Percentiles rank a stretch among this genome's conserved stretches.
phyloP scores from a whole-genome alignment of 2,888 invertebrate species.

The Lithophane socia region DNA sequence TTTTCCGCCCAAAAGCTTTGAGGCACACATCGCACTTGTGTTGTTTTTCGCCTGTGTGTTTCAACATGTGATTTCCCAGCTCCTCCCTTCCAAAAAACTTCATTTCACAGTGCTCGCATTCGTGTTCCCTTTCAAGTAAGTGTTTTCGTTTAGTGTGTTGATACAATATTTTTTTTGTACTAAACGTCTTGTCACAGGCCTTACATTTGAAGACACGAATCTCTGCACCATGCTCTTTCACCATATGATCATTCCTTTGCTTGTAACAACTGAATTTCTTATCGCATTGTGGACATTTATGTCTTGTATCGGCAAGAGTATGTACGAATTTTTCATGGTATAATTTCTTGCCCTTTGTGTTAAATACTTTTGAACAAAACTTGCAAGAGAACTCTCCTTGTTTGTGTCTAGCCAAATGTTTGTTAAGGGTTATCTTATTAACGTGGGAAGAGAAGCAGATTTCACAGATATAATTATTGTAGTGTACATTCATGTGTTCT shows the following conservation, averaged over 20 bases:
- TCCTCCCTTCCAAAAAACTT: conserved; percentile 50
- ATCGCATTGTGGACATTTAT: conserved; percentile 57
- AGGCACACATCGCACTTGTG: conserved; percentile 53
- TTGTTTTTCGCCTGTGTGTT: conserved; percentile 57
- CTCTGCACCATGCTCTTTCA: conserved; percentile 48
- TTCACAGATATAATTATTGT: conserved; percentile 52
- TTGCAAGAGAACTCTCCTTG: conserved; percentile 56
- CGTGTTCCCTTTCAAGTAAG: conserved; percentile 53
- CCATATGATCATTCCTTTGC: conserved; percentile 54
- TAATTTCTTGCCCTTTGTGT: conserved; percentile 44
- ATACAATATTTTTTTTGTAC: conserved; percentile 26
- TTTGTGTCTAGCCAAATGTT: conserved; percentile 51
- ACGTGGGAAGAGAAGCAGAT: conserved; percentile 79
- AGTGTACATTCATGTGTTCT: conserved; percentile 63
- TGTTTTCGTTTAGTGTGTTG: conserved; percentile 56
- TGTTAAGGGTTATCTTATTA: conserved; percentile 65
- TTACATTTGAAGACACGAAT: conserved; percentile 41
- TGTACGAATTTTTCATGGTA: conserved; percentile 62
- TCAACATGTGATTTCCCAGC: conserved; percentile 55
- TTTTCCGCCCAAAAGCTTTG: conserved; percentile 53
- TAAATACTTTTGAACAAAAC: conserved; percentile 55
- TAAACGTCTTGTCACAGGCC: conserved; percentile 62
- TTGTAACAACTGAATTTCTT: conserved; percentile 51
- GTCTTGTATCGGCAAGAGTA: conserved; percentile 31
- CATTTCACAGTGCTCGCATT: conserved; percentile 57